Conservation (phyloP, 2,113 vertebrate species). For the Strix uralensis region DNA sequence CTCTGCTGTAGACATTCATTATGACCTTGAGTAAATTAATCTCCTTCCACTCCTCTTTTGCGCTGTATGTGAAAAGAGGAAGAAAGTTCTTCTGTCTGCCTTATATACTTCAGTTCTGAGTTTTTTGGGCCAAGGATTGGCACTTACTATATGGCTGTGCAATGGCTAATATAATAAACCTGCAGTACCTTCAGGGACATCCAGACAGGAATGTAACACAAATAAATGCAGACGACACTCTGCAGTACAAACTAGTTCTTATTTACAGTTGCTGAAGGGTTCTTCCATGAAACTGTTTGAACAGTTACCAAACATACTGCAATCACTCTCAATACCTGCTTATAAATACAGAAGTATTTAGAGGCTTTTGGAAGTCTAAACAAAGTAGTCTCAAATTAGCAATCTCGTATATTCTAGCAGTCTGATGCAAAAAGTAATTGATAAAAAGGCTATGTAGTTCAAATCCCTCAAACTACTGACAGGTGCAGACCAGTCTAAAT, state of each 20-base stretch:
- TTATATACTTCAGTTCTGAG: neutral
- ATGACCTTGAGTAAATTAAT: slow-evolving; percentile 10
- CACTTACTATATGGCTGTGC: neutral
- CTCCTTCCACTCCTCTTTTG: neutral
- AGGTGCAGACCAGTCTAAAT: neutral
- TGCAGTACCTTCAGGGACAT: neutral
- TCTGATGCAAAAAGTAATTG: neutral
- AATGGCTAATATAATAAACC: neutral
- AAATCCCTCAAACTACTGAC: neutral
- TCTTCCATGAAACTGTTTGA: neutral
- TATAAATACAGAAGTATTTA: neutral
- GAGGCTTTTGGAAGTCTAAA: neutral
- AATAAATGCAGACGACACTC: neutral
- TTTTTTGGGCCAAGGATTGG: neutral
- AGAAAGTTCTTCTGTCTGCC: neutral
- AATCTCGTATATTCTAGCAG: neutral
- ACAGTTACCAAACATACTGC: neutral
- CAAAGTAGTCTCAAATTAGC: neutral
- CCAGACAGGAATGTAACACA: neutral
- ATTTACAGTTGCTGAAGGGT: neutral
- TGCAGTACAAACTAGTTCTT: neutral
- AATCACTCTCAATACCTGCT: neutral
- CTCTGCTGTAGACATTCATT: neutral
- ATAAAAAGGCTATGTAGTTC: neutral
- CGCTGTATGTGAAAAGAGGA: neutral